Conservation (phyloP, 2,888 invertebrate genomes). For the Melangyna quadrimaculata region DNA sequence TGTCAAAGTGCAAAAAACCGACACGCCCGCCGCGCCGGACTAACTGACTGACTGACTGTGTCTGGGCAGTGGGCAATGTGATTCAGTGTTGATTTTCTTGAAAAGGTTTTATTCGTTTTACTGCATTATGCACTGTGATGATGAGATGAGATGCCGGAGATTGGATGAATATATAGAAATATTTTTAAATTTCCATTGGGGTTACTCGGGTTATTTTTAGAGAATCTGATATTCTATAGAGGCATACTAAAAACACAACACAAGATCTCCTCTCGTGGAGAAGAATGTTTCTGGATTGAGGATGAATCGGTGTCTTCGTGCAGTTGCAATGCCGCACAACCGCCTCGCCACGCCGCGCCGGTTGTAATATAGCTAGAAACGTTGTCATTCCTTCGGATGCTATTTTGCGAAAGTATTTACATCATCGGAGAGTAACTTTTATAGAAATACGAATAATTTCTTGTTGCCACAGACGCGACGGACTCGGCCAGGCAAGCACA, state of each 20-base stretch:
- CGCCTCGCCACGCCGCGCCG: neutral
- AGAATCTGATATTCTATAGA: constrained; percentile 55
- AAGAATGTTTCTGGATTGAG: constrained; percentile 63
- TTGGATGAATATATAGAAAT: constrained; percentile 9
- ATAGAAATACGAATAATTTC: constrained; percentile 46
- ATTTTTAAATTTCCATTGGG: constrained; percentile 70
- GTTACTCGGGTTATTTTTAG: constrained; percentile 62
- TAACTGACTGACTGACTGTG: neutral
- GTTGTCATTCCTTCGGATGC: constrained; percentile 7
- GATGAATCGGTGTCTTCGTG: constrained; percentile 53
- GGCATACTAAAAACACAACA: constrained; percentile 9
- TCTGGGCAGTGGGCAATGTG: neutral
- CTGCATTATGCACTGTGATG: constrained; percentile 12
- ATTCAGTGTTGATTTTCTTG: neutral
- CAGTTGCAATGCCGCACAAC: too few species aligned
- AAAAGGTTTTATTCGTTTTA: constrained; percentile 11
- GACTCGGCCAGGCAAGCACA: constrained; percentile 14
- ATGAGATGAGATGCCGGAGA: constrained; percentile 29
- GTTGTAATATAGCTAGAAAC: neutral
- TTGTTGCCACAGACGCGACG: constrained; percentile 27
- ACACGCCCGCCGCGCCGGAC: neutral
- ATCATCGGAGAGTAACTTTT: constrained; percentile 22
- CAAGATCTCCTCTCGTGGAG: constrained; percentile 1
- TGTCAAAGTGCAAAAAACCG: constrained; percentile 30
- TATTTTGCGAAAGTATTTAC: constrained; percentile 57